Base-by-base conservation (phyloP, 2,797 vertebrate species). In the Gastrophryne carolinensis region DNA sequence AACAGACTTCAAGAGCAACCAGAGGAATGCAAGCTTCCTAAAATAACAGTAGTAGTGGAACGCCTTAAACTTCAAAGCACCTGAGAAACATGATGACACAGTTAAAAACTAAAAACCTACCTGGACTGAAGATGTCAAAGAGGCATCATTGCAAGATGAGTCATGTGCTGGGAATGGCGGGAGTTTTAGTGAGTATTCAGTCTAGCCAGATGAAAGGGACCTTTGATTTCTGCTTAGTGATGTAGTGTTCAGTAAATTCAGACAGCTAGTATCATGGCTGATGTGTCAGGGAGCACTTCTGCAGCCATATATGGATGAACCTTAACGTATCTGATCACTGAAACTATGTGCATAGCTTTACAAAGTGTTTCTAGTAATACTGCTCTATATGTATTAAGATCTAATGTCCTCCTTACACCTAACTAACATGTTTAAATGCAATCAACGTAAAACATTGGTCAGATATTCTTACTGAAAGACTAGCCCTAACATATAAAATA, bases 111-210 rank as follows among this genome's bases (percentile, higher is more conserved):
- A 24, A 66, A n/a, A n/a, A n/a, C n/a, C 35, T 57, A 58, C 50
- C 53, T 74, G 15, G 19, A 47, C 39, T 74, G 50, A 47, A 47
- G 62, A 66, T 74, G 62, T 74, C 37, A 66, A 74, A 65, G 19
- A 37, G 30, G 29, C 23, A 12, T 72, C 69, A 72, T 72, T 62
- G 62, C 21, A 35, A 27, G 65, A 29, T 68, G 54, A 71, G 69
- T 72, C 58, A 72, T 26, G 44, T 52, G 44, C 56, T 24, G 15
- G 44, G 69, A 37, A 50, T 62, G 56, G 57, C 53, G 34, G 52
- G 52, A 53, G 44, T 61, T 57, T 52, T 61, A 23, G 53, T 35
- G 56, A 44, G 37, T 19, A 39, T 69, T 44, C 32, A 23, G 50
- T 30, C 27, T 11, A 47, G 12, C 12, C 61, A 71, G 29, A 71